Conservation (phyloP, 2,113 vertebrate species). For the Alligator mississippiensis region DNA sequence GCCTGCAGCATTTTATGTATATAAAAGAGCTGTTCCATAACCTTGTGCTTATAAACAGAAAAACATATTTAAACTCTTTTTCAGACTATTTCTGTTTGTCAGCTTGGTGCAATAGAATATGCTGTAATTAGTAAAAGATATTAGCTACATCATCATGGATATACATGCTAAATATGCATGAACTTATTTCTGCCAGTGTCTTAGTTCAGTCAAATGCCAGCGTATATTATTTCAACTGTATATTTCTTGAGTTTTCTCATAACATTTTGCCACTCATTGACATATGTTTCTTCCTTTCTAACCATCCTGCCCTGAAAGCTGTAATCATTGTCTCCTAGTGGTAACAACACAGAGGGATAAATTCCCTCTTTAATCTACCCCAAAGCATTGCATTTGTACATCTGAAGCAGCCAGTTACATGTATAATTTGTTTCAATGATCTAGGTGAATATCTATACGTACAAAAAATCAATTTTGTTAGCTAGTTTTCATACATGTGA, state of each 20-base stretch:
- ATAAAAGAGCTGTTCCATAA: slow-evolving; percentile 47
- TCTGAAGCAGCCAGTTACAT: slow-evolving; percentile 13
- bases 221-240: background rate
- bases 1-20: slow-evolving; percentile 66
- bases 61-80: slow-evolving; percentile 33
- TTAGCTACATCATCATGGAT: background rate
- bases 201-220: background rate
- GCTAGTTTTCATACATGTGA: background rate
- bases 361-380: background rate
- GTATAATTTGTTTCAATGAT: background rate
- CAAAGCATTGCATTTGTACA: slow-evolving; percentile 9
- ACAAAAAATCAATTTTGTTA: slow-evolving; percentile 1
- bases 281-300: background rate
- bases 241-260: background rate
- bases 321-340: background rate
- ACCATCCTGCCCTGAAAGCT: background rate
- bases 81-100: background rate
- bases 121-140: slow-evolving; percentile 42
- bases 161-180: background rate
- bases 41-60: slow-evolving; percentile 49
- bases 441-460: background rate
- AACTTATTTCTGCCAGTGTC: background rate
- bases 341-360: background rate
- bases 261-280: background rate
- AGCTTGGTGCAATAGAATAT: slow-evolving; percentile 38